These are phyloP conservation scores for Prietella phreatophila DNA, from an alignment of 2,113 vertebrate species.

Conservation along the genomic window DNA sequence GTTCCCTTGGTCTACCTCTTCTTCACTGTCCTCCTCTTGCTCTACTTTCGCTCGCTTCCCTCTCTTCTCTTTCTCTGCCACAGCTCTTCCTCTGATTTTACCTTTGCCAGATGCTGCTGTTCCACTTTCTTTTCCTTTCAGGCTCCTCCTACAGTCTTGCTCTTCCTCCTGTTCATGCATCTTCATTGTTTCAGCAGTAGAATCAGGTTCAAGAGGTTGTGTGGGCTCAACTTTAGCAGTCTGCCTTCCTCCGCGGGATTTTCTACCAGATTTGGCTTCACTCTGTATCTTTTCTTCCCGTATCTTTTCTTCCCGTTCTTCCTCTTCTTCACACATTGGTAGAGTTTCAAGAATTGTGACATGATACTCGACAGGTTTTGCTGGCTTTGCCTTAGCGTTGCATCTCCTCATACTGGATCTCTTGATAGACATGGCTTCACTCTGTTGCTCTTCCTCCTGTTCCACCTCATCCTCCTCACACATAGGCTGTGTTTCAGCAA, in stretches of 20 bases:
- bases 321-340: slow-evolving; percentile 21
- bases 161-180: slow-evolving; percentile 30
- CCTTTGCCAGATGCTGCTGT: slow-evolving; percentile 13
- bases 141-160: slow-evolving; percentile 4
- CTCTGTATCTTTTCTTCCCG: slow-evolving; percentile 6
- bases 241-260: slow-evolving; percentile 7
- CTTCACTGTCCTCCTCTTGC: slow-evolving; percentile 34
- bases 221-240: slow-evolving; percentile 19
- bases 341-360: slow-evolving; percentile 45
- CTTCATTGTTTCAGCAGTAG: slow-evolving; percentile 1
- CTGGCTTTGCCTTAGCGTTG: background rate
- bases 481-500: slow-evolving; percentile 52
- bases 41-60: slow-evolving; percentile 7
- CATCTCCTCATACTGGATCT: background rate
- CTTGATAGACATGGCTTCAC: background rate
- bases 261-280: background rate
- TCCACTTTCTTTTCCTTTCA: slow-evolving; percentile 31
- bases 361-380: background rate
- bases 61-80: slow-evolving; percentile 32
- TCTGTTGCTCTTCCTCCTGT: background rate
- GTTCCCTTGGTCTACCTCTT: slow-evolving; percentile 1
- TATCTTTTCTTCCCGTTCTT: slow-evolving; percentile 7
- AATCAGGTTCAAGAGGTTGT: background rate
- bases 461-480: slow-evolving; percentile 18
- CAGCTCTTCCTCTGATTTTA: slow-evolving; percentile 22